These are phyloP conservation scores for Lasioglossum calceatum DNA, from an alignment of 2,888 invertebrate species.

Conservation along the genomic window DNA sequence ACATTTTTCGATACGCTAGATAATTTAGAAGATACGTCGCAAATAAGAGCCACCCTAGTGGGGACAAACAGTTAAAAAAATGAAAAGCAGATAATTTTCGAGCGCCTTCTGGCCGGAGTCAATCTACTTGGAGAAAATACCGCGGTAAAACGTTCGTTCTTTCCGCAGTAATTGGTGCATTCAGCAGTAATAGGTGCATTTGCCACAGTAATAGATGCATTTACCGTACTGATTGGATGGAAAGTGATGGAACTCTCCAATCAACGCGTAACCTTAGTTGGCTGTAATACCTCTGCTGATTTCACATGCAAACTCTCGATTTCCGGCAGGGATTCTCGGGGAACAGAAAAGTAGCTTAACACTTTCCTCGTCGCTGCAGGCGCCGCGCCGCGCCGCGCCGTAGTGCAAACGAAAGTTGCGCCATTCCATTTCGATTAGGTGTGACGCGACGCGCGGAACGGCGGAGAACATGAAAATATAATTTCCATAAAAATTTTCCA, in stretches of 20 bases:
- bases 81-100: too few species aligned
- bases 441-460: not conserved
- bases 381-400: not conserved
- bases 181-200: too few species aligned
- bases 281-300: not conserved
- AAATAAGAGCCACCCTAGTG: too few species aligned
- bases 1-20: too few species aligned
- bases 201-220: too few species aligned
- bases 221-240: not conserved
- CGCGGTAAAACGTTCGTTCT: too few species aligned
- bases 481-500: not conserved
- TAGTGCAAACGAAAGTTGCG: not conserved
- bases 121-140: too few species aligned
- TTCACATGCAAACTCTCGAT: not conserved
- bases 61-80: too few species aligned
- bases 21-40: too few species aligned
- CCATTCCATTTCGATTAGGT: not conserved
- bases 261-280: not conserved
- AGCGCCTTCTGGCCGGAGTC: too few species aligned
- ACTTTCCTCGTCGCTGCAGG: constrained; percentile 7
- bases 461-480: not conserved
- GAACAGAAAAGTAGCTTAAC: not conserved
- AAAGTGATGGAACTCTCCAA: not conserved
- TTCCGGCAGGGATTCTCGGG: not conserved
- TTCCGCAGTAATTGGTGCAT: too few species aligned